These are phyloP conservation scores for Bugulina stolonifera DNA, from an alignment of 2,888 invertebrate species.

Conservation along the genomic window DNA sequence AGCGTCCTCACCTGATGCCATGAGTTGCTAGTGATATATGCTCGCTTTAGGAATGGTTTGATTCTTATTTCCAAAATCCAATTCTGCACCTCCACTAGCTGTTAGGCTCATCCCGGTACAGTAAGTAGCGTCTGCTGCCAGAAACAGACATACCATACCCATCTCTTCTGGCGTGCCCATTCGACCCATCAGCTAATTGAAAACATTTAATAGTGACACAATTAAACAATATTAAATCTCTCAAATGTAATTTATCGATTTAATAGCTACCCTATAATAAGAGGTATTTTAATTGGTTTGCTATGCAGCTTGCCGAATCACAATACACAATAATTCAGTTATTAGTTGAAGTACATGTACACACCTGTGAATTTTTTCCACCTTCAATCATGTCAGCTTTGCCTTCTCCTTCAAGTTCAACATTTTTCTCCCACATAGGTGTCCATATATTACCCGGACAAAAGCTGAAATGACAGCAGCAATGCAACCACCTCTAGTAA, in stretches of 20 bases:
- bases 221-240: too few species aligned
- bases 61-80: constrained; percentile 39
- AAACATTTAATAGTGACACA: background rate
- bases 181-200: constrained; percentile 43
- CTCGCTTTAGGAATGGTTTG: constrained; percentile 36
- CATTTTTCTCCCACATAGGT: constrained; percentile 43
- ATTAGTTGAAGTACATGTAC: too few species aligned
- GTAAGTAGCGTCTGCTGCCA: constrained; percentile 50
- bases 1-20: too few species aligned
- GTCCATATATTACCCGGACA: constrained; percentile 51
- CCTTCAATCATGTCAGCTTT: constrained; percentile 31
- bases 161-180: constrained; percentile 48
- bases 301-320: too few species aligned
- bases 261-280: too few species aligned
- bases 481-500: too few species aligned
- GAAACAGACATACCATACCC: constrained; percentile 45
- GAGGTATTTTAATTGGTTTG: too few species aligned
- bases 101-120: constrained; percentile 49
- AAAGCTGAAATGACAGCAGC: constrained; percentile 37
- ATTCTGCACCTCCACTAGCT: constrained; percentile 49
- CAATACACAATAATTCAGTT: too few species aligned
- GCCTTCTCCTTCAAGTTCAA: constrained; percentile 32
- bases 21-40: constrained; percentile 21
- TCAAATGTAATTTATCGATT: too few species aligned
- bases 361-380: constrained; percentile 47